Percentiles rank a stretch among this genome's conserved stretches.
Evolutionary conservation across 2,888 invertebrate species (phyloP).

Genomic region (Nezara viridula): DNA sequence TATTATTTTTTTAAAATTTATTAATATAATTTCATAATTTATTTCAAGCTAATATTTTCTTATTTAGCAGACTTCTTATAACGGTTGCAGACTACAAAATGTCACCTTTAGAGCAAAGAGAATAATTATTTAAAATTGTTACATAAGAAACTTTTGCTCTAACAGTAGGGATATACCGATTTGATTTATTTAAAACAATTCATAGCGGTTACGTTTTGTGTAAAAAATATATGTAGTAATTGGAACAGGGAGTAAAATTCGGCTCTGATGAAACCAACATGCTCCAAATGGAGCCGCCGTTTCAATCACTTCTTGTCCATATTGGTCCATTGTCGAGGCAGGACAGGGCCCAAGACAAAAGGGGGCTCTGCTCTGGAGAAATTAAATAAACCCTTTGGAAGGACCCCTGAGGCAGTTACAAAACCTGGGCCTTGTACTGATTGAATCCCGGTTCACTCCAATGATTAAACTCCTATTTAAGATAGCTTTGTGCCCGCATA

Average conservation of each 20-base stretch:
- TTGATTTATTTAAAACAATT: no score
- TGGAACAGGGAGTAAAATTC: not conserved
- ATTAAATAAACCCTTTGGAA: conserved; percentile 48
- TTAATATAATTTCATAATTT: no score
- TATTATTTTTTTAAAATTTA: no score
- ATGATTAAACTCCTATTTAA: conserved; percentile 59
- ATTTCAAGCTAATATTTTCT: no score
- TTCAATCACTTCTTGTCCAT: conserved; percentile 31
- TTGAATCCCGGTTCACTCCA: conserved; percentile 55
- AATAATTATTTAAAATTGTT: no score
- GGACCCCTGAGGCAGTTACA: not conserved
- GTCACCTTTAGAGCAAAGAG: no score
- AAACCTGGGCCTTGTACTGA: conserved; percentile 47
- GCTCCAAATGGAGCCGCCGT: not conserved
- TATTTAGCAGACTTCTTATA: no score
- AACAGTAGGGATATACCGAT: no score
- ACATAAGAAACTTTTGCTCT: no score
- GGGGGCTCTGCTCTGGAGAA: not conserved
- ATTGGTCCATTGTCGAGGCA: conserved; percentile 6
- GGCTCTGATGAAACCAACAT: not conserved
- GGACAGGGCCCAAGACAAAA: not conserved
- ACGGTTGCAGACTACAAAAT: no score
- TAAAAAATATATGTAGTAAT: not conserved
- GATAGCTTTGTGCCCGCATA: conserved; percentile 54
- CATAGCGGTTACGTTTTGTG: no score